Evolutionary conservation across 2,888 invertebrate species (phyloP).

Genomic region (Tortricodes alternella): DNA sequence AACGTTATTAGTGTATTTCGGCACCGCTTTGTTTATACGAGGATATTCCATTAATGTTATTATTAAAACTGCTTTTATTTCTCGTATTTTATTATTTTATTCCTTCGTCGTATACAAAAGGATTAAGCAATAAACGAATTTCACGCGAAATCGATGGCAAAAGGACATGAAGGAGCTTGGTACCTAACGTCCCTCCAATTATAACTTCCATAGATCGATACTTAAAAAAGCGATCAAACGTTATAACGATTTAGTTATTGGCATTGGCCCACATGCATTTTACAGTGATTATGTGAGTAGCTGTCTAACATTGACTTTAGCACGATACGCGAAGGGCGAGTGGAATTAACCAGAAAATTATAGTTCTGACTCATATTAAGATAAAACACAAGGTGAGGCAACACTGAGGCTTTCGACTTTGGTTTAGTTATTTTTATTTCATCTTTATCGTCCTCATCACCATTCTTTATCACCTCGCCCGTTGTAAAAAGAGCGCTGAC

Average conservation of each 20-base stretch:
- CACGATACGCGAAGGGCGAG: constrained; percentile 62
- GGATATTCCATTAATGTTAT: too few species aligned
- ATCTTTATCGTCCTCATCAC: too few species aligned
- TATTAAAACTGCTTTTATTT: too few species aligned
- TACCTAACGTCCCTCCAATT: background rate
- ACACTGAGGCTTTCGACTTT: constrained; percentile 37
- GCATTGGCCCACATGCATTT: constrained; percentile 44
- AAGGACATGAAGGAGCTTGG: background rate
- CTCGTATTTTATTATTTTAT: too few species aligned
- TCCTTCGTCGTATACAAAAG: too few species aligned
- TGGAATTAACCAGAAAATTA: constrained; percentile 51
- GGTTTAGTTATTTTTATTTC: background rate
- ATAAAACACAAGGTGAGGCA: constrained; percentile 63
- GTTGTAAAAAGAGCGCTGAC: too few species aligned
- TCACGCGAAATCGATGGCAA: too few species aligned
- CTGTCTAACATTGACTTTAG: constrained; percentile 50
- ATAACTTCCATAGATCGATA: background rate
- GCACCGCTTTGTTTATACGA: too few species aligned
- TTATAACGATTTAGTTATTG: constrained; percentile 32
- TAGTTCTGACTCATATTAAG: constrained; percentile 62
- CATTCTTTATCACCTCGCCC: too few species aligned
- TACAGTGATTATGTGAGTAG: constrained; percentile 47
- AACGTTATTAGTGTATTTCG: too few species aligned
- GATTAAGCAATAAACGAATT: too few species aligned
- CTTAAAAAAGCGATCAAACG: constrained; percentile 24